These are phyloP conservation scores for Antheraea yamamai DNA, from an alignment of 2,888 invertebrate genomes.

Conservation along the genomic window DNA sequence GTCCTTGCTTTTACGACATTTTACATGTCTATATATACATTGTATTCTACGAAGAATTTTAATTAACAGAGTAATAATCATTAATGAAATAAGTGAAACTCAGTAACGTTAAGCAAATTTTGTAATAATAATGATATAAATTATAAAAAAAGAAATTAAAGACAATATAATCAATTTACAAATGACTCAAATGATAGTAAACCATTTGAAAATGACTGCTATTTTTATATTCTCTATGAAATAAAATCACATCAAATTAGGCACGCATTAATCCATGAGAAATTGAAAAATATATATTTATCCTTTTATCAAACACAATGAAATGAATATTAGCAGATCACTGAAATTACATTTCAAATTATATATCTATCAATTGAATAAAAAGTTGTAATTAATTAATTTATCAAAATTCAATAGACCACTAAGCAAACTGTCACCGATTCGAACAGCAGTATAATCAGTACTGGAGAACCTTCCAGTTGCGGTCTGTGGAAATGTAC, in stretches of 20 bases:
- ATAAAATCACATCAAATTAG: not conserved
- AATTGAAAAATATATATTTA: too few relatives aligned
- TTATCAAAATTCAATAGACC: not conserved
- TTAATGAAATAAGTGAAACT: too few relatives aligned
- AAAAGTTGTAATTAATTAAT: not conserved
- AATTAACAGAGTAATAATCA: not conserved
- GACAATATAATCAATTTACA: too few relatives aligned
- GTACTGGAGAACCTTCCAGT: constrained; percentile 11
- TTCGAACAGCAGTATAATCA: not conserved
- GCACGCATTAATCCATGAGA: not conserved
- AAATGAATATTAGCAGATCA: not conserved
- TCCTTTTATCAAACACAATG: not conserved
- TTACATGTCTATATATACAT: not conserved
- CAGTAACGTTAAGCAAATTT: too few relatives aligned
- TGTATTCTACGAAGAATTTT: not conserved
- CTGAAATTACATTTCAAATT: not conserved
- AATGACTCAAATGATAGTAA: too few relatives aligned
- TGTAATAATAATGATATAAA: too few relatives aligned
- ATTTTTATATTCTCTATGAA: too few relatives aligned
- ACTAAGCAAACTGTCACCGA: not conserved
- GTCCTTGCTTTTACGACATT: constrained; percentile 7
- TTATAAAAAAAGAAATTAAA: too few relatives aligned
- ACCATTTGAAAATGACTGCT: too few relatives aligned
- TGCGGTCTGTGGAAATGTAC: constrained; percentile 19
- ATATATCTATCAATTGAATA: not conserved